phyloP scores from a whole-genome alignment of 2,888 invertebrate species.

The Leucoma salicis region DNA sequence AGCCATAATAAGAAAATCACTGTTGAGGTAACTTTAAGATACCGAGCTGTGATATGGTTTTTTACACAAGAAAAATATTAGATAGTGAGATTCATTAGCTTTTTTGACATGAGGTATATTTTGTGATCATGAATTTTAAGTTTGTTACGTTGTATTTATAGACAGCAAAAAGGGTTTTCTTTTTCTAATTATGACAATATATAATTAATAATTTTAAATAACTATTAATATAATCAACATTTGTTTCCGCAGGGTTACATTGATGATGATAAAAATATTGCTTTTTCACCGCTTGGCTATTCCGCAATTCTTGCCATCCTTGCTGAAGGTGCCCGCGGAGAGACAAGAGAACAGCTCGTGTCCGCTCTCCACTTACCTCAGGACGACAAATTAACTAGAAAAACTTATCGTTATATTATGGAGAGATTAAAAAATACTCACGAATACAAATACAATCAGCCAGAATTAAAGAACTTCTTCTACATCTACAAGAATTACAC shows the following conservation, averaged over 20 bases:
- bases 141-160: too few relatives aligned
- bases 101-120: too few relatives aligned
- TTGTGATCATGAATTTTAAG: too few relatives aligned
- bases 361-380: constrained; percentile 80
- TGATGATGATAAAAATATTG: constrained; percentile 80
- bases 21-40: too few relatives aligned
- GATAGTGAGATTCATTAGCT: too few relatives aligned
- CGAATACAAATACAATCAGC: constrained; percentile 75
- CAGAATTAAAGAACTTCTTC: constrained; percentile 85
- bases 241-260: constrained; percentile 72
- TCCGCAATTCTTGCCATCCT: constrained; percentile 84
- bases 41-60: too few relatives aligned
- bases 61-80: too few relatives aligned
- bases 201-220: too few relatives aligned
- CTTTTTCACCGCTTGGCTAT: constrained; percentile 85
- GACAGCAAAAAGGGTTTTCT: too few relatives aligned
- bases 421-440: constrained; percentile 74
- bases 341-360: constrained; percentile 81
- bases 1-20: too few relatives aligned
- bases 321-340: constrained; percentile 84
- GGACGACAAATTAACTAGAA: constrained; percentile 67
- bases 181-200: too few relatives aligned
- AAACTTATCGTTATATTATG: constrained; percentile 74
- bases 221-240: too few relatives aligned
- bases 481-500: constrained; percentile 86